Evolutionary conservation across 2,113 vertebrate species (phyloP).

Genomic region (Otus sunia): DNA sequence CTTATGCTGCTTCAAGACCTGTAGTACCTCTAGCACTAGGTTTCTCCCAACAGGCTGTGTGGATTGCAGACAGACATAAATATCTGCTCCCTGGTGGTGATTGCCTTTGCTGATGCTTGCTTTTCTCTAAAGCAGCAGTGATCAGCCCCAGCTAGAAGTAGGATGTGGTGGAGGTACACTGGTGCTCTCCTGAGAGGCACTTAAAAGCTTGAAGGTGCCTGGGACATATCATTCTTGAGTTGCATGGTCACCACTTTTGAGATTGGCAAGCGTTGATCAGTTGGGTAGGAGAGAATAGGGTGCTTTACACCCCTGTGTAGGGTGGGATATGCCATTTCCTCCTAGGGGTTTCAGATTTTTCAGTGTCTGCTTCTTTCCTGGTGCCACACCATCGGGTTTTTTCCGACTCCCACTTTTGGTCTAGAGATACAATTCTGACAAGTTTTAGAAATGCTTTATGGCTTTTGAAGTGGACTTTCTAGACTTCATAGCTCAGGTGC

Average conservation of each 20-base stretch:
- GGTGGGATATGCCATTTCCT: background rate
- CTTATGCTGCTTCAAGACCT: background rate
- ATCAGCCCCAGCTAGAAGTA: background rate
- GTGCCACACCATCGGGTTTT: background rate
- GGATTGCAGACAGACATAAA: background rate
- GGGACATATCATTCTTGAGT: background rate
- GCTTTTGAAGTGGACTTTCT: background rate
- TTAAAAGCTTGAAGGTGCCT: background rate
- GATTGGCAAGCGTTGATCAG: background rate
- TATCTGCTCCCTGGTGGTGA: background rate
- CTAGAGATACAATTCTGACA: background rate
- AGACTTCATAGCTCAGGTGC: background rate
- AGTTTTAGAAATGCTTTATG: background rate
- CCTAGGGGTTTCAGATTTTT: background rate
- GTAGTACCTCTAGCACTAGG: background rate
- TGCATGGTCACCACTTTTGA: background rate
- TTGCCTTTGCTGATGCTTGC: background rate
- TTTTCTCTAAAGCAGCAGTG: background rate
- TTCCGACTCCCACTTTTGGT: background rate
- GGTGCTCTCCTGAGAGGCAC: background rate
- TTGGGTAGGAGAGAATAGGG: background rate
- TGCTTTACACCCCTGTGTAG: background rate
- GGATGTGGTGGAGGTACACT: background rate
- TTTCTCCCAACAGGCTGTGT: background rate
- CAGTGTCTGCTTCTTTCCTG: background rate